Conservation (phyloP, 2,888 invertebrate species). For the Steinernema carpocapsae region DNA sequence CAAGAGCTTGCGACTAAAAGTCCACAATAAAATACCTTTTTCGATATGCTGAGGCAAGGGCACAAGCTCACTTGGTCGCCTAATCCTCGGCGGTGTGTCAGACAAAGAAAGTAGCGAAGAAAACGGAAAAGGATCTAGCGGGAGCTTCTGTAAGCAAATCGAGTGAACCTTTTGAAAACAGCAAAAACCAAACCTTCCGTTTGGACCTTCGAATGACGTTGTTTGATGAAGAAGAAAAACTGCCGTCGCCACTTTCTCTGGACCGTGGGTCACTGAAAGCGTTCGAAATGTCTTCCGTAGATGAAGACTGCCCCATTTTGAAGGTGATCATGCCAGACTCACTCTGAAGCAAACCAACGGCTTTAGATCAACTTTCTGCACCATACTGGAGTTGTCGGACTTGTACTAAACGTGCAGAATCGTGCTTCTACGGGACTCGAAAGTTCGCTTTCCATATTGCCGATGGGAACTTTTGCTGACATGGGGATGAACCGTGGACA, state of each 20-base stretch:
- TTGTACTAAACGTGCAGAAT: neutral
- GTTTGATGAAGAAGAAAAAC: neutral
- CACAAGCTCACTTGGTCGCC: neutral
- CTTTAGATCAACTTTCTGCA: neutral
- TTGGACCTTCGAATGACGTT: neutral
- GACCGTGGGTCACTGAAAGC: neutral
- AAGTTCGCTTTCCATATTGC: neutral
- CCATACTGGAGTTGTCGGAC: neutral
- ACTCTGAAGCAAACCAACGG: neutral
- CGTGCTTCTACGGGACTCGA: neutral
- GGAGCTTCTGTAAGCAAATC: neutral
- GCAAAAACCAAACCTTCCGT: neutral
- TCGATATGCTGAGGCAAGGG: neutral
- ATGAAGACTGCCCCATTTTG: conserved; percentile 23
- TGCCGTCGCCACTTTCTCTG: neutral
- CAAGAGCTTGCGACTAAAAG: too few species aligned
- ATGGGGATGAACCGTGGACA: conserved; percentile 21
- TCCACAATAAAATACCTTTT: neutral
- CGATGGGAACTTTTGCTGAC: neutral
- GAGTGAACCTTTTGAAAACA: neutral
- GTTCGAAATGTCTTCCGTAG: conserved; percentile 2
- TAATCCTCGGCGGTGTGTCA: neutral
- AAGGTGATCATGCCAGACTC: neutral
- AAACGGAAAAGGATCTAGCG: neutral
- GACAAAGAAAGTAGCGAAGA: neutral